Conservation (phyloP, 2,113 vertebrate genomes). For the Eleginops maclovinus region DNA sequence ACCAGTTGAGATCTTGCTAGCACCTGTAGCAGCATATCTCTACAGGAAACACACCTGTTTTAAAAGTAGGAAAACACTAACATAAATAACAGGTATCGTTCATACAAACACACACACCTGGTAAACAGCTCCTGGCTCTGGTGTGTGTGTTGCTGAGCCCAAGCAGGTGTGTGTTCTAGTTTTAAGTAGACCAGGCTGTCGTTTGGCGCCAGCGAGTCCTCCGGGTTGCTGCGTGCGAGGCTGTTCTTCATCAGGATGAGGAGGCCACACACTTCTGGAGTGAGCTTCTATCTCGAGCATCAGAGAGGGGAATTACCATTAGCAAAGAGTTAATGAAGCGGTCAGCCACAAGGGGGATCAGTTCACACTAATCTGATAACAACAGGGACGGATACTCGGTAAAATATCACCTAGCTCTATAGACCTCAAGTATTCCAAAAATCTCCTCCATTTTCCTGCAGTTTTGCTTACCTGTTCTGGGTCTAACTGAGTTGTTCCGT, state of each 20-base stretch:
- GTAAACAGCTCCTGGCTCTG: conserved; percentile 75
- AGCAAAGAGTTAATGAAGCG: conserved; percentile 11
- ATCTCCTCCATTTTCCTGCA: background rate
- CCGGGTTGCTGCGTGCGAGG: conserved; percentile 12
- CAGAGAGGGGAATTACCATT: conserved; percentile 7
- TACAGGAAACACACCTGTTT: conserved; percentile 52
- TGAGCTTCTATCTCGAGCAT: conserved; percentile 76
- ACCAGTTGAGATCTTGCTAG: conserved; percentile 79
- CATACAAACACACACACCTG: conserved; percentile 61
- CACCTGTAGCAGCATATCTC: conserved; percentile 85
- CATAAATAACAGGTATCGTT: too few species aligned
- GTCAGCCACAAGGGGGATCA: background rate
- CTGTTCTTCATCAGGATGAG: conserved; percentile 83
- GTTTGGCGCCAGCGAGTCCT: conserved; percentile 30
- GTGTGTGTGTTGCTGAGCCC: conserved; percentile 73
- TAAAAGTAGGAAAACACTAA: background rate
- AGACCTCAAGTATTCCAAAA: too few species aligned
- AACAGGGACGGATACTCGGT: background rate
- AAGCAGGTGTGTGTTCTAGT: conserved; percentile 72
- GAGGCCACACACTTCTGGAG: conserved; percentile 85
- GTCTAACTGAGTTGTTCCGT: conserved; percentile 89
- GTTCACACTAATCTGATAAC: conserved; percentile 11
- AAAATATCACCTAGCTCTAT: too few species aligned
- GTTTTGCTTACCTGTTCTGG: conserved; percentile 81
- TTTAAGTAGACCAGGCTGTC: conserved; percentile 85